phyloP scores from a whole-genome alignment of 2,113 vertebrate species.

The Pelmatolapia mariae region DNA sequence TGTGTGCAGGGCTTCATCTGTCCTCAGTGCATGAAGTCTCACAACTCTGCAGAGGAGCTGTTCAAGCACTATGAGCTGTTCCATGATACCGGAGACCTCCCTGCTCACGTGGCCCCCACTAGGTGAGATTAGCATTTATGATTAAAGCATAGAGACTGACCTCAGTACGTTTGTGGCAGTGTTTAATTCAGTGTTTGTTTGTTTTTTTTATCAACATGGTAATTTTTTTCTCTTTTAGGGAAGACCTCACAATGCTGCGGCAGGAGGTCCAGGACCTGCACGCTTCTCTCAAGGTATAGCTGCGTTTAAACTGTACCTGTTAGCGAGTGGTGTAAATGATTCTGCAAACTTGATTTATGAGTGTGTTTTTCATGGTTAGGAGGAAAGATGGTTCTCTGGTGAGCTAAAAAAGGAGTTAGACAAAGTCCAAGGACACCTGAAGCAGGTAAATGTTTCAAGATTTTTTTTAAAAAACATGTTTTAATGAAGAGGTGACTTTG shows the following conservation, averaged over 20 bases:
- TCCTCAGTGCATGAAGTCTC: constrained; percentile 98
- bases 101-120: constrained; percentile 76
- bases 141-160: background rate
- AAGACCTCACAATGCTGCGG: constrained; percentile 84
- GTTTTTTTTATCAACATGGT: background rate
- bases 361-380: constrained; percentile 65
- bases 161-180: background rate
- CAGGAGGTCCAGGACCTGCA: constrained; percentile 96
- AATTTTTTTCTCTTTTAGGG: constrained; percentile 66
- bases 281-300: constrained; percentile 85
- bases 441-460: constrained; percentile 96
- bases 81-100: constrained; percentile 86
- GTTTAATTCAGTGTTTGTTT: background rate
- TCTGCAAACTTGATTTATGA: background rate
- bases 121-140: constrained; percentile 66
- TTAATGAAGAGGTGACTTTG: background rate
- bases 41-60: constrained; percentile 95
- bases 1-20: constrained; percentile 93
- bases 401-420: constrained; percentile 98
- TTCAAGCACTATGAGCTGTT: constrained; percentile 96
- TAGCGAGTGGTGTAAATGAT: background rate
- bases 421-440: constrained; percentile 93
- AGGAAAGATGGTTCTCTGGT: constrained; percentile 97
- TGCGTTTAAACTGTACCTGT: background rate
- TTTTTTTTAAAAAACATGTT: constrained; percentile 38